phyloP scores from a whole-genome alignment of 2,113 vertebrate species.

The Dicrurus megarhynchus region DNA sequence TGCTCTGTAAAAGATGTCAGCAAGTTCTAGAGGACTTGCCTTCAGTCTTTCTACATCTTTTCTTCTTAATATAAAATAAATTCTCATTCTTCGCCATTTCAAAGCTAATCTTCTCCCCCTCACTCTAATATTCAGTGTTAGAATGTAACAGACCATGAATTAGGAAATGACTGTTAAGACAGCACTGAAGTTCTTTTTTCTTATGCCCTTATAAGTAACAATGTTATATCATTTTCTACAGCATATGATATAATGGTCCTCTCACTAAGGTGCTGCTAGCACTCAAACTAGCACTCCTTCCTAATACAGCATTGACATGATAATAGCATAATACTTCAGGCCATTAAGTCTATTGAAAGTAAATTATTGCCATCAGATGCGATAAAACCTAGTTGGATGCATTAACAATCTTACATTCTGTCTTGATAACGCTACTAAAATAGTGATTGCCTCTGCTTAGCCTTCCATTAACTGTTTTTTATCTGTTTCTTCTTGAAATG shows the following conservation, averaged over 20 bases:
- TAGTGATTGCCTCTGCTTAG: not conserved
- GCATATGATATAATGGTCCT: not conserved
- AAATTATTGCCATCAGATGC: slow-evolving; percentile 37
- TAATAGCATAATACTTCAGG: slow-evolving; percentile 45
- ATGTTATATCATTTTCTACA: not conserved
- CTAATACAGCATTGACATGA: slow-evolving; percentile 16
- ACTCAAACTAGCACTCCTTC: not conserved
- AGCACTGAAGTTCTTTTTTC: not conserved
- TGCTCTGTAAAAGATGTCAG: not conserved
- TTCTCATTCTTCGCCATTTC: not conserved
- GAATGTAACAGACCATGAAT: not conserved
- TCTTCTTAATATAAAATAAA: not conserved
- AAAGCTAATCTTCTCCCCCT: not conserved
- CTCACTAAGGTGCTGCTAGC: not conserved
- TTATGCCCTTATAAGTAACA: not conserved
- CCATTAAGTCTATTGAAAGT: slow-evolving; percentile 48
- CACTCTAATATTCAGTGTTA: not conserved
- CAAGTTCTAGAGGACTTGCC: not conserved
- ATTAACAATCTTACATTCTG: slow-evolving; percentile 7
- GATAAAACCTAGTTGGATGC: not conserved
- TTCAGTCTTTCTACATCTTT: not conserved
- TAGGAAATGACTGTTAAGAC: not conserved
- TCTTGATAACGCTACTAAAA: slow-evolving; percentile 3
- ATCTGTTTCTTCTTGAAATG: not conserved
- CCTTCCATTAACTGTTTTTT: not conserved